phyloP scores from a whole-genome alignment of 2,113 vertebrate species.

The Corynorhinus townsendii region DNA sequence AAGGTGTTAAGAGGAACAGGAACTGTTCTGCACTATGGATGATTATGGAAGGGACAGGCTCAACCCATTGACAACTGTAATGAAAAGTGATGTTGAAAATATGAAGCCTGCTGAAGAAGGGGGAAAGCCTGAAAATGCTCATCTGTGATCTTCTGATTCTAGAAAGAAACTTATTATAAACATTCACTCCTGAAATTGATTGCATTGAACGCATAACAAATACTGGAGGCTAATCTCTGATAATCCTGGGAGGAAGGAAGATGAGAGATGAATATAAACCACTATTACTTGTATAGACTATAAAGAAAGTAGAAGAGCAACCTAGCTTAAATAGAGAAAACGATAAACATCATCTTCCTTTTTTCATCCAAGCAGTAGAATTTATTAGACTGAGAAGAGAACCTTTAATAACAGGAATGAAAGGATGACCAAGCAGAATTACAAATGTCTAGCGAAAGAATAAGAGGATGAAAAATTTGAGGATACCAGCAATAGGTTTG shows the following conservation, averaged over 20 bases:
- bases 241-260: background rate
- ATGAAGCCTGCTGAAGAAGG: background rate
- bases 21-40: slow-evolving; percentile 32
- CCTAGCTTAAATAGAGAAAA: background rate
- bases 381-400: background rate
- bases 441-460: background rate
- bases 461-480: background rate
- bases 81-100: slow-evolving; percentile 28
- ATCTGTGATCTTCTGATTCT: background rate
- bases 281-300: background rate
- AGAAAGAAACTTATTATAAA: background rate
- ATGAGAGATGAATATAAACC: background rate
- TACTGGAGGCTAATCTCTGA: background rate
- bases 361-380: background rate
- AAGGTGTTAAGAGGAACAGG: slow-evolving; percentile 60
- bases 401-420: background rate
- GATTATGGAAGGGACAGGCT: background rate
- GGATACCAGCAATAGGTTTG: background rate
- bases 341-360: background rate
- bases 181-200: background rate
- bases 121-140: background rate
- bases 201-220: background rate
- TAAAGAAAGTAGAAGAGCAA: background rate
- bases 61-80: background rate
- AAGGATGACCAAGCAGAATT: background rate